Percentiles rank a stretch among this genome's conserved stretches.
Conservation (phyloP, 1,140 invertebrate genomes). For the Drosophila bifasciata region DNA sequence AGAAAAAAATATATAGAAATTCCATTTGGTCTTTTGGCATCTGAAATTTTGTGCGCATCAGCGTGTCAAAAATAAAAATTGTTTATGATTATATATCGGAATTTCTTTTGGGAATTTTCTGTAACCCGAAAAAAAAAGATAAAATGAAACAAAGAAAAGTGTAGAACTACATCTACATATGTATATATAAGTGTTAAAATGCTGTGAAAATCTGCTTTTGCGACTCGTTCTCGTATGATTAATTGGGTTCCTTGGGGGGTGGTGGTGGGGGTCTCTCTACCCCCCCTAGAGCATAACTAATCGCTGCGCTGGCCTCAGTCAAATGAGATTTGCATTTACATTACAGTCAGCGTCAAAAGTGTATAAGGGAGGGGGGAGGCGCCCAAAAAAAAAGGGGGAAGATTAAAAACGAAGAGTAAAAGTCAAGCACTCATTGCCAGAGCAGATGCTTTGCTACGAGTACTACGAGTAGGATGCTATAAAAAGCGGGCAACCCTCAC, state of each 20-base stretch:
- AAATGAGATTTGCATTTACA: constrained; percentile 50
- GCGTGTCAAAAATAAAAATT: constrained; percentile 34
- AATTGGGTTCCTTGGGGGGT: constrained; percentile 16
- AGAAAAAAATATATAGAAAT: constrained; percentile 31
- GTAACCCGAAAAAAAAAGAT: constrained; percentile 6
- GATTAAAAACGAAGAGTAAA: constrained; percentile 2
- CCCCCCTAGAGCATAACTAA: constrained; percentile 47
- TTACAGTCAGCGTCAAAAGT: constrained; percentile 42
- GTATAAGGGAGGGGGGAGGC: no score
- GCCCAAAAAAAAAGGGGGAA: constrained; percentile 15
- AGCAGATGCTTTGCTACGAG: constrained; percentile 33
- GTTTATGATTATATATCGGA: constrained; percentile 17
- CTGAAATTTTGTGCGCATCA: constrained; percentile 31
- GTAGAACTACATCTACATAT: no score
- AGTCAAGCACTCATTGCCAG: constrained; percentile 49
- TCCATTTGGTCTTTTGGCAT: constrained; percentile 34
- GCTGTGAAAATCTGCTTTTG: constrained; percentile 4
- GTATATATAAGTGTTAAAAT: no score
- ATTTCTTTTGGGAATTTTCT: constrained; percentile 32
- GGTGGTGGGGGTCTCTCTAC: neutral
- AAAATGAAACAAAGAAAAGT: no score
- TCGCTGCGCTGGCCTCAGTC: constrained; percentile 48
- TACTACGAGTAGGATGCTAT: constrained; percentile 32
- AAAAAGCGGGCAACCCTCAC: constrained; percentile 77
- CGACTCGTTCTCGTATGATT: constrained; percentile 26